Conservation (phyloP, 2,888 invertebrate genomes). For the Entomobrya multifasciata region DNA sequence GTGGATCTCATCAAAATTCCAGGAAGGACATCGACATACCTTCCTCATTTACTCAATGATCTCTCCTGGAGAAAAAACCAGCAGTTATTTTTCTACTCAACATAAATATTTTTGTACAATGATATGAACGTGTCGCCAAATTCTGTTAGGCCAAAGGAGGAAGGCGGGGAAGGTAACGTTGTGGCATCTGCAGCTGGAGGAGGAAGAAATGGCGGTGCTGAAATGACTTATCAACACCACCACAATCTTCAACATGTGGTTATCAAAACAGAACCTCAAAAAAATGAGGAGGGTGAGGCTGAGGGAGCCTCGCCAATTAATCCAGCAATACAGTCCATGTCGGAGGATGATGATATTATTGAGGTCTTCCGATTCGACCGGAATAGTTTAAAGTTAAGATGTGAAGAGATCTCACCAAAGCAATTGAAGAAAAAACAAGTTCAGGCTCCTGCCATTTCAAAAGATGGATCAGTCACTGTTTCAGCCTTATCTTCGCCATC, state of each 20-base stretch:
- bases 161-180: background rate
- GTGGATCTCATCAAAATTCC: background rate
- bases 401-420: slow-evolving; percentile 52
- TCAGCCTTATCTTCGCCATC: too few relatives aligned
- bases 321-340: too few relatives aligned
- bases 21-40: background rate
- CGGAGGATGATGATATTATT: slow-evolving; percentile 28
- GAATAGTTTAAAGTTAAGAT: slow-evolving; percentile 54
- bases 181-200: background rate
- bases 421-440: slow-evolving; percentile 1
- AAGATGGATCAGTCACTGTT: too few relatives aligned
- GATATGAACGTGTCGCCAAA: background rate
- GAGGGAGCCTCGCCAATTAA: too few relatives aligned
- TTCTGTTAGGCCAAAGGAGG: too few relatives aligned
- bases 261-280: slow-evolving; percentile 6
- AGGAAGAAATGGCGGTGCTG: background rate
- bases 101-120: background rate
- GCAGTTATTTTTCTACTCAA: background rate
- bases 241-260: background rate
- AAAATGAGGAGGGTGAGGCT: slow-evolving; percentile 37
- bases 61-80: background rate
- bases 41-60: background rate
- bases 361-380: slow-evolving; percentile 68
- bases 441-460: background rate
- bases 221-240: background rate